A percentile compares a stretch with the other conserved stretches of the same genome.
Conservation (phyloP, 2,888 invertebrate species). For the Tachina grossa region DNA sequence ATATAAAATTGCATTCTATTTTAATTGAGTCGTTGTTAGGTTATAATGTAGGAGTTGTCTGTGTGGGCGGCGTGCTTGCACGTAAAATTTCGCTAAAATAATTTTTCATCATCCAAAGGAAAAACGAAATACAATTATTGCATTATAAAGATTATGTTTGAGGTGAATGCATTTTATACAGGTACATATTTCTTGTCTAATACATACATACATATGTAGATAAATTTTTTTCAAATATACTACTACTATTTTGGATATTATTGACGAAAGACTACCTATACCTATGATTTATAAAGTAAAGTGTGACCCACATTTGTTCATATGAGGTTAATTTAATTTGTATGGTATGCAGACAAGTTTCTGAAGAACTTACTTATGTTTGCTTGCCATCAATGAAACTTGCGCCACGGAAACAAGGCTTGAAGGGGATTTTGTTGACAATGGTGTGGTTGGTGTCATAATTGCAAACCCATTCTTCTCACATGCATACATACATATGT, state of each 20-base stretch:
- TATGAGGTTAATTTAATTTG: conserved; percentile 26
- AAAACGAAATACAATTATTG: neutral
- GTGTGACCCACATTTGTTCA: conserved; percentile 47
- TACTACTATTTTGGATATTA: neutral
- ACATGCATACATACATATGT: neutral
- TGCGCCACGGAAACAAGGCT: neutral
- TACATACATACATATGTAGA: neutral
- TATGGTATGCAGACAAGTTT: neutral
- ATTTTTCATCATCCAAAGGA: neutral
- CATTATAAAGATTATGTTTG: neutral
- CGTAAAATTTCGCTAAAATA: conserved; percentile 1
- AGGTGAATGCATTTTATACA: conserved; percentile 6
- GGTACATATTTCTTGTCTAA: conserved; percentile 1
- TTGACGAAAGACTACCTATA: neutral
- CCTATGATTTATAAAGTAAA: conserved; percentile 44
- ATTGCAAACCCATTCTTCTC: neutral
- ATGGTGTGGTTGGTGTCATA: neutral
- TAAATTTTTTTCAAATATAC: too few species aligned
- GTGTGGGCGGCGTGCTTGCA: conserved; percentile 49
- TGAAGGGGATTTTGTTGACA: neutral
- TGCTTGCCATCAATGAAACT: neutral
- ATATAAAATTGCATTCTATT: conserved; percentile 58
- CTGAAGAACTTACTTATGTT: conserved; percentile 1
- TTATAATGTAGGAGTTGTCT: conserved; percentile 65
- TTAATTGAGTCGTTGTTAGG: conserved; percentile 61